phyloP scores from a whole-genome alignment of 2,113 vertebrate genomes.

The Paradoxurus hermaphroditus region DNA sequence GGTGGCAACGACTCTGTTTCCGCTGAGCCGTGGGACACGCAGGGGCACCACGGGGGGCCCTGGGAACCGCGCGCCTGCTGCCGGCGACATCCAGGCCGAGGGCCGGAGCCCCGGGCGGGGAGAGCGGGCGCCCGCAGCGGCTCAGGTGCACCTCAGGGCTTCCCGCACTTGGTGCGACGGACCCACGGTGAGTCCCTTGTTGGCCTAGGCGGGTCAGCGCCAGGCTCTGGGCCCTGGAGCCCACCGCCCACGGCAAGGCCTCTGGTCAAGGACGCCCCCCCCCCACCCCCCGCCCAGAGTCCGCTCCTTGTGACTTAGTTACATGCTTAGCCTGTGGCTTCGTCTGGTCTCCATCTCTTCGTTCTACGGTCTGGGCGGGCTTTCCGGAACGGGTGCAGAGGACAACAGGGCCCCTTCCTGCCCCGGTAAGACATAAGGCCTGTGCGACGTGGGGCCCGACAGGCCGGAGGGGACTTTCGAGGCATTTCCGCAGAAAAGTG shows the following conservation, averaged over 20 bases:
- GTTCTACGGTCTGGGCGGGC: background rate
- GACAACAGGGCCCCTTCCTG: background rate
- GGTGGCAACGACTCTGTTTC: background rate
- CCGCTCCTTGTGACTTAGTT: background rate
- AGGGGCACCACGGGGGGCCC: background rate
- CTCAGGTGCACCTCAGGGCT: background rate
- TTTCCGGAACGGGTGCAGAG: background rate
- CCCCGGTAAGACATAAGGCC: background rate
- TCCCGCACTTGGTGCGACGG: fast-evolving
- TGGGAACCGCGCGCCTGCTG: fast-evolving
- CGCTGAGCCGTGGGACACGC: background rate
- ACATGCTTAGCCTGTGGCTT: background rate
- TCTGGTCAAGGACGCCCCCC: fast-evolving
- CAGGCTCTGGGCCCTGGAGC: background rate
- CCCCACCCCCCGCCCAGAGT: background rate
- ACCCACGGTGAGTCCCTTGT: fast-evolving
- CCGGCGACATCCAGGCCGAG: background rate
- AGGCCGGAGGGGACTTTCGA: fast-evolving
- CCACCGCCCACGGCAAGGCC: background rate
- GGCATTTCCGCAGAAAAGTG: too few relatives aligned
- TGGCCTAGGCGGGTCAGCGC: background rate
- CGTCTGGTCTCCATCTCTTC: background rate
- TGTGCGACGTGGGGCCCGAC: background rate
- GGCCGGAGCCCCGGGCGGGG: background rate
- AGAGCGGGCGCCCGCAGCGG: too few relatives aligned